phyloP scores from a whole-genome alignment of 2,113 vertebrate species.

The Ctenomys sociabilis region DNA sequence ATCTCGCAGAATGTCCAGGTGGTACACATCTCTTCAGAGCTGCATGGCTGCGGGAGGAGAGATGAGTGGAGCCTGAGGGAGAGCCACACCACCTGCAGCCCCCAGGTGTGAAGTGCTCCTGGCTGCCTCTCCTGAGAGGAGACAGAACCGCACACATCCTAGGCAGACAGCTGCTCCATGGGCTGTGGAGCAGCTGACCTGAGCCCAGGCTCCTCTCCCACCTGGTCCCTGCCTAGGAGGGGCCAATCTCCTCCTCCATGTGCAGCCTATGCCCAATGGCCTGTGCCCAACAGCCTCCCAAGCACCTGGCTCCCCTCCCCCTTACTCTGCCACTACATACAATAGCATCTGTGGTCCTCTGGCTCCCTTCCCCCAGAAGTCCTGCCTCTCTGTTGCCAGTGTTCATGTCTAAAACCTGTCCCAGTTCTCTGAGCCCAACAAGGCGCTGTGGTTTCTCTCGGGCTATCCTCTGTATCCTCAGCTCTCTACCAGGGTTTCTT shows the following conservation, averaged over 20 bases:
- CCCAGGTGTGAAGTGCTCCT: not conserved
- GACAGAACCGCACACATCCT: not conserved
- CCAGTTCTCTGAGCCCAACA: not conserved
- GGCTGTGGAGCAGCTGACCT: not conserved
- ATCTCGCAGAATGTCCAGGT: not conserved
- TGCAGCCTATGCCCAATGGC: too few relatives aligned
- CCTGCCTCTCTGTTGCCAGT: not conserved
- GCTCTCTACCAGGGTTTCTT: not conserved
- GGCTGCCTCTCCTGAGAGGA: not conserved
- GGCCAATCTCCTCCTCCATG: not conserved
- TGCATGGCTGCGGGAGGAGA: not conserved
- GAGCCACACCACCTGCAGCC: not conserved
- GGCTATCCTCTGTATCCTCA: not conserved
- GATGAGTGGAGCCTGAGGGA: too few relatives aligned
- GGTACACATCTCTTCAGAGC: not conserved
- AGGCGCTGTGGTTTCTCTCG: not conserved
- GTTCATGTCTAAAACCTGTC: not conserved
- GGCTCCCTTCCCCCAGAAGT: not conserved
- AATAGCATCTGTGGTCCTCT: not conserved
- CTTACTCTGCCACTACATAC: not conserved
- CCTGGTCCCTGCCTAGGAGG: not conserved
- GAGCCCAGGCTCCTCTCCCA: not conserved
- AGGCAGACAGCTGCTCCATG: not conserved
- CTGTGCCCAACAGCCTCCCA: not conserved
- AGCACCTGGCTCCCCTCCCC: not conserved